Conservation (phyloP, 2,113 vertebrate species). For the Chauna torquata region DNA sequence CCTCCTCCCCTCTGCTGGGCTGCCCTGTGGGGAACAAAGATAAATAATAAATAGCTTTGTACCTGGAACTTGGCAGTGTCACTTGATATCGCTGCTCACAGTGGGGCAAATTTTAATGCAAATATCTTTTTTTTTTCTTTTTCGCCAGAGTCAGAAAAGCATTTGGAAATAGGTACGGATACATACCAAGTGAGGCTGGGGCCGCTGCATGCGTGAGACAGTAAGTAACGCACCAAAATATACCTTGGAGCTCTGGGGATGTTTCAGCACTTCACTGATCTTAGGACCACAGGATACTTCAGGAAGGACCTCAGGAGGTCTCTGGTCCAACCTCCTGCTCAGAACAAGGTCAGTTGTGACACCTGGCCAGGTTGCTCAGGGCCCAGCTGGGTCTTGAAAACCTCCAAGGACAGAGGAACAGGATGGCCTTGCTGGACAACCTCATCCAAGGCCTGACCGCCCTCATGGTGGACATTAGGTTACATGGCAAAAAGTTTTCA, state of each 20-base stretch:
- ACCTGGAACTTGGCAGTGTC: neutral
- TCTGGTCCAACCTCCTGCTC: neutral
- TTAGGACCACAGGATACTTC: neutral
- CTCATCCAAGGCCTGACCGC: neutral
- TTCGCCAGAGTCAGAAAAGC: neutral
- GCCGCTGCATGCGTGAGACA: rapidly evolving
- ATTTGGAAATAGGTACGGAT: neutral
- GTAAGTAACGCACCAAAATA: neutral
- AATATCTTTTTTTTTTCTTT: rapidly evolving
- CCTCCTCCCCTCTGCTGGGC: neutral
- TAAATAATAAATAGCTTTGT: neutral
- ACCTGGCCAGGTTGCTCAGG: neutral
- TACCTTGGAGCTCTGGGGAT: neutral
- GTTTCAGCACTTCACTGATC: neutral
- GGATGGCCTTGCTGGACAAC: neutral
- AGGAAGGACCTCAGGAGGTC: neutral
- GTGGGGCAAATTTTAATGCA: neutral
- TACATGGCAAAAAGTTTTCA: neutral
- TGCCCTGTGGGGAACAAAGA: neutral
- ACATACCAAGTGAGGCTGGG: neutral
- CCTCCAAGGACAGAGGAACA: neutral
- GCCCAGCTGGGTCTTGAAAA: neutral
- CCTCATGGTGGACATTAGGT: rapidly evolving
- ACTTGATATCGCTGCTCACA: neutral
- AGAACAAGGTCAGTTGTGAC: neutral